These are phyloP conservation scores for Lysandra bellargus DNA, from an alignment of 2,888 invertebrate genomes.

Conservation along the genomic window DNA sequence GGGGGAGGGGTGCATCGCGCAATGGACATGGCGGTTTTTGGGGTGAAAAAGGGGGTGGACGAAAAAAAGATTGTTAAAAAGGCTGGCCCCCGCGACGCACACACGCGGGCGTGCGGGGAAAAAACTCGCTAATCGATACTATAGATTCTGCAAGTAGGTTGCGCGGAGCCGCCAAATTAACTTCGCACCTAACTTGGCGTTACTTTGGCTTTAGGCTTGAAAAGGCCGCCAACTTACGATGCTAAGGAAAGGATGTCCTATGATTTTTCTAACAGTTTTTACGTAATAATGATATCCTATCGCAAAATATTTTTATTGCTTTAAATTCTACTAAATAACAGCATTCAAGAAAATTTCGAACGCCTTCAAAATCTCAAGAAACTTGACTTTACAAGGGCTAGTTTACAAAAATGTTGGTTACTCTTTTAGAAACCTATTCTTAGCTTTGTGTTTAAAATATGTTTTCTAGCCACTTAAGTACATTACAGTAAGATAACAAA, in stretches of 20 bases:
- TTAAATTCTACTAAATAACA: too few relatives aligned
- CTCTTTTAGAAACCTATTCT: too few relatives aligned
- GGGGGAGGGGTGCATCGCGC: conserved; percentile 75
- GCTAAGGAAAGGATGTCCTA: background rate
- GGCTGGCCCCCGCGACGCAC: conserved; percentile 70
- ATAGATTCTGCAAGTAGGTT: conserved; percentile 79
- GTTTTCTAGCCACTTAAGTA: too few relatives aligned
- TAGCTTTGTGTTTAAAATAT: too few relatives aligned
- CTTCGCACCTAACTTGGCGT: conserved; percentile 63
- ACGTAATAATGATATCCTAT: too few relatives aligned
- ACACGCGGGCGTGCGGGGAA: conserved; percentile 78
- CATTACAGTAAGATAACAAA: too few relatives aligned
- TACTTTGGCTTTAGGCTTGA: background rate
- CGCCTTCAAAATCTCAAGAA: too few relatives aligned
- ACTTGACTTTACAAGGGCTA: too few relatives aligned
- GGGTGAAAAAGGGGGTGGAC: conserved; percentile 69
- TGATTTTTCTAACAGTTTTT: background rate
- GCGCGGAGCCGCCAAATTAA: conserved; percentile 47
- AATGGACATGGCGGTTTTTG: conserved; percentile 78
- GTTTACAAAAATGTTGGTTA: too few relatives aligned
- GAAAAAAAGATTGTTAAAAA: conserved; percentile 81
- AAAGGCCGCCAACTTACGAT: conserved; percentile 46
- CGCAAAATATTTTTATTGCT: too few relatives aligned
- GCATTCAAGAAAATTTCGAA: too few relatives aligned
- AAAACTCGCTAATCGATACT: conserved; percentile 80